phyloP scores from a whole-genome alignment of 2,888 invertebrate species.

The Ophion ventricosus region DNA sequence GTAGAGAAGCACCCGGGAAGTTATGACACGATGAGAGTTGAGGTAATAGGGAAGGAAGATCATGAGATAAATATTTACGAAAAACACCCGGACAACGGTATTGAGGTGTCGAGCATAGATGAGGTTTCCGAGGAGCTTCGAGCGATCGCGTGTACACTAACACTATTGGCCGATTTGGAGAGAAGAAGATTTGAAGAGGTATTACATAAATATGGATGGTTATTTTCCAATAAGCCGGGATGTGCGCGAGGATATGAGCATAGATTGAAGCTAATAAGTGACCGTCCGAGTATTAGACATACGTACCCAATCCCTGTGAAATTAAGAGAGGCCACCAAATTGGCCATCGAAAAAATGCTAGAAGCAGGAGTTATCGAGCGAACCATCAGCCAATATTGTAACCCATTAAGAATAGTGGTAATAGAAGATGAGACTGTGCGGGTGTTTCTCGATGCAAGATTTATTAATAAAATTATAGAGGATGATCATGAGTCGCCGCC shows the following conservation, averaged over 20 bases:
- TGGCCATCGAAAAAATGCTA: not conserved
- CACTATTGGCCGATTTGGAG: not conserved
- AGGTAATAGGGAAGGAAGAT: not conserved
- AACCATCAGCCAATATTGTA: not conserved
- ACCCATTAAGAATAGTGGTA: not conserved
- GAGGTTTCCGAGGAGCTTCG: not conserved
- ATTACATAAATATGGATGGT: not conserved
- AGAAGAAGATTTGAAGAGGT: not conserved
- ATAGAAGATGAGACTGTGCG: not conserved
- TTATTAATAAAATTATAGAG: not conserved
- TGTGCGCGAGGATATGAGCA: slow-evolving; percentile 1
- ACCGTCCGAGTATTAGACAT: not conserved
- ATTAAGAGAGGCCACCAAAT: not conserved
- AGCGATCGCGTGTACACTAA: not conserved
- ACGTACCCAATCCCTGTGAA: not conserved
- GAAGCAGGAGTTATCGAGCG: not conserved
- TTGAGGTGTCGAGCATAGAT: not conserved
- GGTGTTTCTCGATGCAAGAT: not conserved
- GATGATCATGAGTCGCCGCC: slow-evolving; percentile 1
- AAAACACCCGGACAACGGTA: not conserved
- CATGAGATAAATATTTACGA: not conserved
- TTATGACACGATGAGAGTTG: not conserved
- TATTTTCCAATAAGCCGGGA: slow-evolving; percentile 2
- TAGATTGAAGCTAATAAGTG: not conserved
- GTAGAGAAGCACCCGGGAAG: no score